Evolutionary conservation across 2,797 vertebrate genomes (phyloP).

Genomic region (Avahi laniger): DNA sequence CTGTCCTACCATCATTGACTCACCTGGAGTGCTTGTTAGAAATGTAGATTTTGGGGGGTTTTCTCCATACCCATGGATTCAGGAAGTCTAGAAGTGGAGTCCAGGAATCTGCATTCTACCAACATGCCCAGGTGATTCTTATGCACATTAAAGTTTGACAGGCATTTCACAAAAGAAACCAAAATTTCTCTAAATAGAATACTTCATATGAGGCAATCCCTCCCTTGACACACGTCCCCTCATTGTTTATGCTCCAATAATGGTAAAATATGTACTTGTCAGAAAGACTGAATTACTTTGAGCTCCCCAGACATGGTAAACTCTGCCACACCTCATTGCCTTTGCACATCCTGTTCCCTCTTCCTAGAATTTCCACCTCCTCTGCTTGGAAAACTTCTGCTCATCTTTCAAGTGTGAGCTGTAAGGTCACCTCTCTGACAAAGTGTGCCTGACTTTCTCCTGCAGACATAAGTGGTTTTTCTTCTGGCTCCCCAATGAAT

Average conservation of each 20-base stretch:
- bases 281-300: slow-evolving; percentile 21
- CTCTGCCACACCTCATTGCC: not conserved
- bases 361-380: slow-evolving; percentile 47
- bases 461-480: not conserved
- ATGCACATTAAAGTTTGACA: not conserved
- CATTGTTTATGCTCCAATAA: slow-evolving; percentile 26
- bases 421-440: not conserved
- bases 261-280: slow-evolving; percentile 51
- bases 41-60: not conserved
- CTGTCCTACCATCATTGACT: not conserved
- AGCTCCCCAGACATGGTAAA: not conserved
- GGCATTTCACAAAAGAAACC: not conserved
- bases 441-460: slow-evolving; percentile 41
- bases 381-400: slow-evolving; percentile 54
- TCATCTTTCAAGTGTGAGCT: slow-evolving; percentile 49
- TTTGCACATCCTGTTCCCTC: slow-evolving; percentile 12
- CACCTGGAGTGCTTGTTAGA: not conserved
- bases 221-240: not conserved
- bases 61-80: not conserved
- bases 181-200: not conserved
- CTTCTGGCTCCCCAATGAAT: not conserved
- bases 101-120: not conserved
- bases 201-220: not conserved
- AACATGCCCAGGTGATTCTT: not conserved
- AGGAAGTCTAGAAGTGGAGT: not conserved